Conservation (phyloP, 2,888 invertebrate genomes). For the Malachius bipustulatus region DNA sequence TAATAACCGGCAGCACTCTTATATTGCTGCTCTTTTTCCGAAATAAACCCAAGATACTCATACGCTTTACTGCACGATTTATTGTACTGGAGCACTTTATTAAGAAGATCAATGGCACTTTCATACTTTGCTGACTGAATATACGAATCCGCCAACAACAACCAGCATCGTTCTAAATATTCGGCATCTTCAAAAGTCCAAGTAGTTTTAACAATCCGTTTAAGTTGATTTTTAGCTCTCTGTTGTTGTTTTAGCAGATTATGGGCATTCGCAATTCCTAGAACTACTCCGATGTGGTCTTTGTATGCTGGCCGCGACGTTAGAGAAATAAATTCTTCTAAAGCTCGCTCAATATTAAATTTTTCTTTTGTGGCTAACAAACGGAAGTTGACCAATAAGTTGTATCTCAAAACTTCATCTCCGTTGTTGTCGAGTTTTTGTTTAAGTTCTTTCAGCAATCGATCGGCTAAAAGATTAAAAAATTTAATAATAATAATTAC, state of each 20-base stretch:
- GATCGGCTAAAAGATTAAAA: constrained; percentile 40
- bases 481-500: too few relatives aligned
- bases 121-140: constrained; percentile 74
- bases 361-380: constrained; percentile 77
- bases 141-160: constrained; percentile 84
- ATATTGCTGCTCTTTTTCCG: constrained; percentile 88
- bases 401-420: constrained; percentile 55
- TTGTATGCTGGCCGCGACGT: constrained; percentile 60
- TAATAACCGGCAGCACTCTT: constrained; percentile 74
- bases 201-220: constrained; percentile 67
- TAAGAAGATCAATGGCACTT: constrained; percentile 71
- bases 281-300: constrained; percentile 74
- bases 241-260: constrained; percentile 83
- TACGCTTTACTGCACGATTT: constrained; percentile 84
- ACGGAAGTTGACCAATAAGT: constrained; percentile 68
- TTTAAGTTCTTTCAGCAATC: constrained; percentile 61
- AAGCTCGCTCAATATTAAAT: constrained; percentile 66
- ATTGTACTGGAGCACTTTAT: constrained; percentile 66
- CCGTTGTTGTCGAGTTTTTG: constrained; percentile 45
- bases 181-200: constrained; percentile 97
- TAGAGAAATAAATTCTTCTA: constrained; percentile 61
- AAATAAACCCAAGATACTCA: constrained; percentile 74
- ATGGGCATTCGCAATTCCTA: constrained; percentile 61
- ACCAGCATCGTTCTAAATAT: constrained; percentile 90
- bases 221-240: constrained; percentile 84